phyloP scores from a whole-genome alignment of 2,888 invertebrate genomes.

The Charanyca ferruginea region DNA sequence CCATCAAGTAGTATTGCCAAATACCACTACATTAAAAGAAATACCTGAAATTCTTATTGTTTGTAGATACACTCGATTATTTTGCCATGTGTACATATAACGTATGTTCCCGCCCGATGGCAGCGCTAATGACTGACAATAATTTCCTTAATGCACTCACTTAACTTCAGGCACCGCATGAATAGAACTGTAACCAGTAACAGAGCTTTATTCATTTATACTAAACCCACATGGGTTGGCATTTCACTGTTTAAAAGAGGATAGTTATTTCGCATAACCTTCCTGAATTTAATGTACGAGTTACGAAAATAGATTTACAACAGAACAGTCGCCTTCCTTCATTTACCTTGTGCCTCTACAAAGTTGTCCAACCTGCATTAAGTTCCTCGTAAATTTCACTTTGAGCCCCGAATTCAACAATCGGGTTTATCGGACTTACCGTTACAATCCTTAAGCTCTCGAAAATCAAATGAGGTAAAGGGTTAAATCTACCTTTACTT shows the following conservation, averaged over 20 bases:
- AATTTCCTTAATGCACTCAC: conserved; percentile 58
- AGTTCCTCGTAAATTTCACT: conserved; percentile 44
- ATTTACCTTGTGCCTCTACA: conserved; percentile 1
- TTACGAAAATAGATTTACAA: conserved; percentile 13
- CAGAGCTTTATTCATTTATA: conserved; percentile 40
- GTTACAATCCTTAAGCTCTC: conserved; percentile 56
- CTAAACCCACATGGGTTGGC: conserved; percentile 36
- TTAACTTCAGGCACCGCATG: conserved; percentile 55
- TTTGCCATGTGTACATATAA: conserved; percentile 15
- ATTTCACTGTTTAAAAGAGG: conserved; percentile 43
- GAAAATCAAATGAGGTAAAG: conserved; percentile 54
- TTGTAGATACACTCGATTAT: conserved; percentile 8
- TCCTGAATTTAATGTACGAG: conserved; percentile 17
- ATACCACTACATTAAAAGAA: not conserved
- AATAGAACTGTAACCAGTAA: conserved; percentile 50
- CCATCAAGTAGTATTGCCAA: too few relatives aligned
- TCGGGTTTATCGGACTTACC: conserved; percentile 53
- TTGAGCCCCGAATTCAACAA: conserved; percentile 45
- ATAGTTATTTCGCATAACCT: conserved; percentile 37
- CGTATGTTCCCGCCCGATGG: conserved; percentile 40
- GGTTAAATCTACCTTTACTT: conserved; percentile 24
- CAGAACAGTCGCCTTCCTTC: conserved; percentile 3
- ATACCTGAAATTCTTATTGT: not conserved
- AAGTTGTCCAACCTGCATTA: conserved; percentile 24
- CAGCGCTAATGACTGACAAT: conserved; percentile 47